Conservation (phyloP, 2,113 vertebrate genomes). For the Procavia capensis region DNA sequence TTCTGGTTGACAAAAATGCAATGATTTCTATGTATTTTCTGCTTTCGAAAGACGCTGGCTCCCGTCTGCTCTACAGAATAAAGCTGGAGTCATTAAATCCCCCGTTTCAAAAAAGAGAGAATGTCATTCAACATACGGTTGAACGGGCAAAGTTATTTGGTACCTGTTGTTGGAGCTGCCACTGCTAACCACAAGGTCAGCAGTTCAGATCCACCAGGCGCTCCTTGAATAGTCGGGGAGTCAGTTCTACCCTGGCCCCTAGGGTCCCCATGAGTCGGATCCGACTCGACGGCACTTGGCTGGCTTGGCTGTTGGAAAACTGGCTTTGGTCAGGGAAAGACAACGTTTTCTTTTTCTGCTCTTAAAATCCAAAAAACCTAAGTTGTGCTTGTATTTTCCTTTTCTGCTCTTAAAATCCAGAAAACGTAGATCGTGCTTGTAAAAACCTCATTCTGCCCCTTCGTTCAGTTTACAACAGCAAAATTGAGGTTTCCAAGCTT, state of each 20-base stretch:
- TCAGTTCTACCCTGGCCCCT: no score
- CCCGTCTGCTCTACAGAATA: not conserved
- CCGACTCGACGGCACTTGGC: no score
- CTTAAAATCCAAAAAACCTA: not conserved
- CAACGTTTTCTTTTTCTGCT: not conserved
- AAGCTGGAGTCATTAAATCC: not conserved
- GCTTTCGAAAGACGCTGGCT: not conserved
- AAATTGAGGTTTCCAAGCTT: slow-evolving; percentile 12
- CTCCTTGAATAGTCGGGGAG: no score
- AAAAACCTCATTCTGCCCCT: not conserved
- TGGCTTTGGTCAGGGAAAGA: slow-evolving; percentile 1
- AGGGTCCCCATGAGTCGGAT: no score
- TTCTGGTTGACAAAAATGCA: not conserved
- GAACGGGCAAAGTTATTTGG: not conserved
- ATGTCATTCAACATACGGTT: not conserved
- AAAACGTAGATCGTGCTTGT: not conserved
- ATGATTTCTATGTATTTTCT: not conserved
- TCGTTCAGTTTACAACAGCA: slow-evolving; percentile 4
- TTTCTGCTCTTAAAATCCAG: not conserved
- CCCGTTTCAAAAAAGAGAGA: not conserved
- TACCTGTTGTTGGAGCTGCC: not conserved
- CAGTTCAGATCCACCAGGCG: no score
- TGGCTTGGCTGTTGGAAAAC: not conserved
- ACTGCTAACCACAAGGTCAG: no score
- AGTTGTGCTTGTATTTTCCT: not conserved